Evolutionary conservation across 1,140 invertebrate species (phyloP), one percentile per base, ranked within the genome.

Genomic region (Megathymus violae): DNA sequence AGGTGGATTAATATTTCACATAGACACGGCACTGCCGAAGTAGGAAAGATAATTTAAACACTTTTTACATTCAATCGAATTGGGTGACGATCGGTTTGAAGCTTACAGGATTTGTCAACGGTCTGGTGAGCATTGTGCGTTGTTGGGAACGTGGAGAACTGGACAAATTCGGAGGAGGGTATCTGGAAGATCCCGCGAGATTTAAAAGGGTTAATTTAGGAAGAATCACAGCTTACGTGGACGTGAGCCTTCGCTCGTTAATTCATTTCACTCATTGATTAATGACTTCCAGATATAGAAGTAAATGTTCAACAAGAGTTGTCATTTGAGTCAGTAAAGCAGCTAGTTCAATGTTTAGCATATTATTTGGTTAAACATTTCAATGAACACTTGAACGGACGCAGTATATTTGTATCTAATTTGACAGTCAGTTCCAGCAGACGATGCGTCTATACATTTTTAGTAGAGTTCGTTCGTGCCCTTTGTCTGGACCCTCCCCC

Each of bases 61-160:
- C 46, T 69, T 69, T 65, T 62, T 43, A 44, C 16, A 44, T 65
- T 62, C 40, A 69, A 66, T 58, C 31, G 74, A 64, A 77, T 74
- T 75, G 72, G 68, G 60, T 46, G 66, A 67, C 71, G 75, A 71
- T 75, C 69, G 69, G 69, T 75, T 75, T 71, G 62, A 67, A 70
- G 71, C 69, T 80, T 76, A 74, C 62, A 51, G 67, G 74, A 70
- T 76, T 62, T 41, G 43, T 27, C 43, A 59, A 36, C 74, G 75
- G 78, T 80, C 78, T 76, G 66, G 51, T 80, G 78, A 74, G 36
- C 78, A 74, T 50, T 47, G 34, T n/a, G 14, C 17, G 63, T 50
- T 52, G 43, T 67, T 62, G 41, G 40, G 46, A 70, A 63, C 14
- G 52, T 40, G 25, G 58, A 64, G 67, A 60, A 66, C 15, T 58